Base-by-base conservation (phyloP, 2,113 vertebrate genomes). In the Cavia porcellus region DNA sequence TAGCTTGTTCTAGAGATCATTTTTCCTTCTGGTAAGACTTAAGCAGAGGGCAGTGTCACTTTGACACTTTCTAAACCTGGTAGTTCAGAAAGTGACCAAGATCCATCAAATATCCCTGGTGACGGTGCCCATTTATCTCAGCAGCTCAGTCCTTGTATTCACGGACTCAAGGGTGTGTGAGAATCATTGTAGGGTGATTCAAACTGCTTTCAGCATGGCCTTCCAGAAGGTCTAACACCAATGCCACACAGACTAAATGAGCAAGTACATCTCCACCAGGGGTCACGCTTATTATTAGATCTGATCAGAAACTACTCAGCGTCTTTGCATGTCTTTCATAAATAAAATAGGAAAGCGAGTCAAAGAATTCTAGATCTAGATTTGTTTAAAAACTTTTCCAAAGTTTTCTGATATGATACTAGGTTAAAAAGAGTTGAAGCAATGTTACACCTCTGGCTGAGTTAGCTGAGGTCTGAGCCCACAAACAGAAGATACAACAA, bases 381-480 rank as follows among this genome's bases (percentile, higher is more conserved):
- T 47, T 77, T 47, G 42, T 77, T 77, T 77, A 50, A n/a, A 77
- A 88, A 30, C 7, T 25, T 74, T 92, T 64, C 52, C 52, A 91
- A 95, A 89, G 57, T 47, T 66, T 86, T 85, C 86, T 90, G 68
- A 89, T 35, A 93, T 88, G 42, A 96, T n/a, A 28, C 83, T 62
- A 38, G 22, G 13, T 74, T 94, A 66, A 61, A 68, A 88, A 68
- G 22, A 90, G 47, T 32, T 15, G 13, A 87, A 4, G 4, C 5
- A 25, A 1, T 5, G 50, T 66, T 57, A 3, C 15, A 19, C n/a
- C 35, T 75, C 32, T 68, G 70, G 32, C 12, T 25, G 22, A 28
- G 42, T 77, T 30, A 47, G 25, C 74, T 77, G 75, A 52, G 47
- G 32, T 52, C 50, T 11, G 7, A 24, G 7, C 62, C 42, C 13